Conservation (phyloP, 2,888 invertebrate species). For the Gortyna flavago region DNA sequence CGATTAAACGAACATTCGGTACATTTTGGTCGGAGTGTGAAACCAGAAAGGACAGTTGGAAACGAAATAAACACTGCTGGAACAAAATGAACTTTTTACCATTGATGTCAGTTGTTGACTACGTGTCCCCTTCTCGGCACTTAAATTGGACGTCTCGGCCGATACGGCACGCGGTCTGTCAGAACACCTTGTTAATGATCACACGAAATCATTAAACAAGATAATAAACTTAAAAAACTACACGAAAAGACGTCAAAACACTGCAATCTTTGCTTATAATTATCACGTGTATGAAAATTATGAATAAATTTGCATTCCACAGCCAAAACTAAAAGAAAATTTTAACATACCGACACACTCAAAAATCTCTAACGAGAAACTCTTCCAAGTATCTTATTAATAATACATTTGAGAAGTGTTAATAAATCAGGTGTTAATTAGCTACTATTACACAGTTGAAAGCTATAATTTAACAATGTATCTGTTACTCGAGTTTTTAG, state of each 20-base stretch:
- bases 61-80: slow-evolving; percentile 67
- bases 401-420: slow-evolving; percentile 59
- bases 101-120: slow-evolving; percentile 72
- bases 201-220: slow-evolving; percentile 70
- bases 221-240: slow-evolving; percentile 57
- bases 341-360: slow-evolving; percentile 42
- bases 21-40: slow-evolving; percentile 69
- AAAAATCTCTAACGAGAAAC: slow-evolving; percentile 44
- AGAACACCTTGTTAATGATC: slow-evolving; percentile 73
- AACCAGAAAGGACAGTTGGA: slow-evolving; percentile 71
- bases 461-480: slow-evolving; percentile 72
- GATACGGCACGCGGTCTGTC: slow-evolving; percentile 70
- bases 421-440: slow-evolving; percentile 65
- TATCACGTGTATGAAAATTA: slow-evolving; percentile 46
- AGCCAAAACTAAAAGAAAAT: slow-evolving; percentile 39
- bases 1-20: slow-evolving; percentile 64
- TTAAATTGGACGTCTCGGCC: slow-evolving; percentile 78
- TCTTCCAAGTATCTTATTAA: slow-evolving; percentile 50
- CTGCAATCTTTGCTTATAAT: slow-evolving; percentile 52
- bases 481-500: slow-evolving; percentile 67
- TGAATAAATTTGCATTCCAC: slow-evolving; percentile 40
- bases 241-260: slow-evolving; percentile 47
- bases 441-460: slow-evolving; percentile 71
- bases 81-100: slow-evolving; percentile 76
- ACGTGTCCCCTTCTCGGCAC: slow-evolving; percentile 76